Base-by-base conservation (phyloP, 2,888 invertebrate genomes). In the Oegoconia quadripuncta region DNA sequence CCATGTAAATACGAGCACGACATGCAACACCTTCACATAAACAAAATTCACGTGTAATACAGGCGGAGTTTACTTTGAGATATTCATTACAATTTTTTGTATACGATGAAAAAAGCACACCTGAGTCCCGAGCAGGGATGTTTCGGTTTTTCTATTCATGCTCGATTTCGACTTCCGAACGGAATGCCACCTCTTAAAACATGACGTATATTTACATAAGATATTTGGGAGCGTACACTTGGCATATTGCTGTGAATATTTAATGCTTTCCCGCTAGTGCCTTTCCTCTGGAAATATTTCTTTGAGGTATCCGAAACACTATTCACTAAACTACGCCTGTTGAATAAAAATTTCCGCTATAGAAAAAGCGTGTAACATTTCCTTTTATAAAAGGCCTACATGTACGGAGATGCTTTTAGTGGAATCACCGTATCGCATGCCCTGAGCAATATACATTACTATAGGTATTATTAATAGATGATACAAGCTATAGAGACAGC, bases 341-440 rank as follows among this genome's bases (percentile, higher is more conserved):
- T 65, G 76, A 77, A 79, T 77, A 74, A 67, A 67, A 70, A 68
- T 52, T 43, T 62, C 49, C 50, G 55, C 42, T 59, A 64, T 64
- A 61, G 62, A 67, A 66, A 68, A 65, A 54, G 64, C 61, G 64
- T 68, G 62, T 59, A 56, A 55, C 42, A 50, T 47, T 42, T 42
- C 38, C 41, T 44, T 57, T 52, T 51, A 51, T 62, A 61, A 62
- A 65, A 65, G 55, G 52, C 57, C 50, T 59, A 58, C 58, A 52
- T 59, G 55, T 57, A 48, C 48, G 36, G 54, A 60, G 73, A 77
- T 72, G 77, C 78, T 82, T 81, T 81, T 79, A 79, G 75, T 64
- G 47, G 65, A 81, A 82, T 81, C 77, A 73, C 77, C 68, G 64
- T 68, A 75, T 82, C 59, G 83, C 79, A 77, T 82, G 82, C 56